phyloP scores from a whole-genome alignment of 30 jellyfish, hydroid and myxozoan species.

The Aurelia sp. region DNA sequence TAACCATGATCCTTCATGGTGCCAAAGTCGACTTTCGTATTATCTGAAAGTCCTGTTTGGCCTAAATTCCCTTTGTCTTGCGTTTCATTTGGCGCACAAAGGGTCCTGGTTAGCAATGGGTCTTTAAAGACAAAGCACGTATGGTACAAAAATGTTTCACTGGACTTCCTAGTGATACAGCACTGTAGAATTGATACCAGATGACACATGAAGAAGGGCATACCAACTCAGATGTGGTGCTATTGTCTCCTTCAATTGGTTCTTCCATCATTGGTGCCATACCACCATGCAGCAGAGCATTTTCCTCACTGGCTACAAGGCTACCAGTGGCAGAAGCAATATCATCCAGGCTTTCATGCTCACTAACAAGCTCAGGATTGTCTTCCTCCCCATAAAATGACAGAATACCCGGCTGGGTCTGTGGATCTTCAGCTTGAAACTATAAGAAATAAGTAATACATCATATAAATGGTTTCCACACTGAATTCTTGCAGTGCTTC shows the following conservation, averaged over 20 bases:
- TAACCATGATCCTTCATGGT: too few species aligned
- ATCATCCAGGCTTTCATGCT: constrained; percentile 52
- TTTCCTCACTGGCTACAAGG: constrained; percentile 38
- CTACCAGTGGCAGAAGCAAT: constrained; percentile 49
- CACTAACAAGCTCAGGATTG: constrained; percentile 40
- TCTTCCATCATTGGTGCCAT: constrained; percentile 33
- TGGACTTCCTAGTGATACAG: too few species aligned
- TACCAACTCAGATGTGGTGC: constrained; percentile 64
- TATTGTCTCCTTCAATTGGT: constrained; percentile 54
- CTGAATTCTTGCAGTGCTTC: too few species aligned
- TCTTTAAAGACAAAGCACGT: too few species aligned
- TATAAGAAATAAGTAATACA: neutral
- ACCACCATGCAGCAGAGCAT: constrained; percentile 36
- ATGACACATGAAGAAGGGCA: neutral
- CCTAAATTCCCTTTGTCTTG: too few species aligned
- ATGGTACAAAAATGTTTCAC: too few species aligned
- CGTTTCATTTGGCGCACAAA: too few species aligned
- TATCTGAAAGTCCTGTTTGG: too few species aligned
- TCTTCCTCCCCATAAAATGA: constrained; percentile 55
- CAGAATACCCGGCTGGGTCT: constrained; percentile 55
- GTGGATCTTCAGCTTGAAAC: constrained; percentile 37
- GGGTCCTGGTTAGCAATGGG: too few species aligned
- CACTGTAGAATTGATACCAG: neutral
- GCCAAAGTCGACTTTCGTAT: too few species aligned
- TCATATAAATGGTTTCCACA: too few species aligned